A percentile compares a stretch with the other conserved stretches of the same genome.
These are phyloP conservation scores for Acanthornis magna DNA, from an alignment of 2,797 vertebrate genomes.

Conservation along the genomic window DNA sequence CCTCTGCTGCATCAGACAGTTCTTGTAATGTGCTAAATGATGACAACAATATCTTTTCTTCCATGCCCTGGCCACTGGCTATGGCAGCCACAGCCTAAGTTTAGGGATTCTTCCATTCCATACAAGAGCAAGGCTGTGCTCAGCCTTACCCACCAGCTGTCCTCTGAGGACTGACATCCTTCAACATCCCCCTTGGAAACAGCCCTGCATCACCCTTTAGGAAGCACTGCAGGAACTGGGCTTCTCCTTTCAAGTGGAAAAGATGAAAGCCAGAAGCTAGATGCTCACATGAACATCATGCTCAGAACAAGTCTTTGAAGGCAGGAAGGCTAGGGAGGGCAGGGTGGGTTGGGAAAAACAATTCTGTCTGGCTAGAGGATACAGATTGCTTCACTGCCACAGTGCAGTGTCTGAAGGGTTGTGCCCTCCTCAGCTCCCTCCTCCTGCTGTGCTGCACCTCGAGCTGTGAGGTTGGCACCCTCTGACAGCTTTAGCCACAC, in stretches of 20 bases:
- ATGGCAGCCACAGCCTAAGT: neutral
- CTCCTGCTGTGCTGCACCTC: neutral
- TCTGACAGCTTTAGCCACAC: neutral
- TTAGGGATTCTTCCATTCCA: neutral
- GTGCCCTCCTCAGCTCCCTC: neutral
- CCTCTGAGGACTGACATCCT: neutral
- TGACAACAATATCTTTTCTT: neutral
- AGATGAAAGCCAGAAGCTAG: neutral
- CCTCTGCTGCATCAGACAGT: neutral
- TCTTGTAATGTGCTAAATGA: accelerated
- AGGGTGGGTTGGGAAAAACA: neutral
- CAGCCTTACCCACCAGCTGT: neutral
- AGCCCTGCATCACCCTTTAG: neutral
- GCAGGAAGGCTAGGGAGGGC: neutral
- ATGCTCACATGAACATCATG: neutral
- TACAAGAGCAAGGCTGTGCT: neutral
- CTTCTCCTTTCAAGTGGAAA: neutral
- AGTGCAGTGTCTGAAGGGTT: accelerated
- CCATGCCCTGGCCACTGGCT: neutral
- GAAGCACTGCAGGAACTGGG: neutral
- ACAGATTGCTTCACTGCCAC: neutral
- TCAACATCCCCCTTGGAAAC: neutral
- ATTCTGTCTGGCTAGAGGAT: neutral
- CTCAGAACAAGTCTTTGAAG: neutral
- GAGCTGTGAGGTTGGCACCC: neutral